These are phyloP conservation scores for Sussaba pulchella DNA, from an alignment of 2,888 invertebrate species.

Conservation along the genomic window DNA sequence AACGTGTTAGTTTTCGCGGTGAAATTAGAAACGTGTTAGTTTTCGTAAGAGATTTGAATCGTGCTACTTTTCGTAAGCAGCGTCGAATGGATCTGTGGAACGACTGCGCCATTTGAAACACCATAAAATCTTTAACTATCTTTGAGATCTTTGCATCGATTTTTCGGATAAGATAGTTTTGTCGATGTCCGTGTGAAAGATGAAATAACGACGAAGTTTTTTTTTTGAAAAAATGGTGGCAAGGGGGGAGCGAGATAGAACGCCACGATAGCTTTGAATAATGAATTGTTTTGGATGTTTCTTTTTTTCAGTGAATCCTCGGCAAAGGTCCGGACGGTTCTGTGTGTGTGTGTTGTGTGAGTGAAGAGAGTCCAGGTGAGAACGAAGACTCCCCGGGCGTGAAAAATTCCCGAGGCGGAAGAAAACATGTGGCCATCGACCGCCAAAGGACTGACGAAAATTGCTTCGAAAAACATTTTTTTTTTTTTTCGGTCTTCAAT, in stretches of 20 bases:
- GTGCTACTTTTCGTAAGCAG: too few relatives aligned
- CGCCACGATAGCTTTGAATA: slow-evolving; percentile 23
- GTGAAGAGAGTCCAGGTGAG: slow-evolving; percentile 21
- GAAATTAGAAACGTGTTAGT: too few relatives aligned
- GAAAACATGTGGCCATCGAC: background rate
- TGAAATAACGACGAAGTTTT: background rate
- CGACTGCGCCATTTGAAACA: slow-evolving; percentile 12
- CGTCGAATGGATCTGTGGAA: background rate
- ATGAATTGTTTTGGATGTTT: background rate
- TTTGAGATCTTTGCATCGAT: slow-evolving; percentile 58
- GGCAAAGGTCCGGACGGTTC: background rate
- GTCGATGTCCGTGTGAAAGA: background rate
- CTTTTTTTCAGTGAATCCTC: background rate
- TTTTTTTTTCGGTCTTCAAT: background rate
- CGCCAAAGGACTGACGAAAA: slow-evolving; percentile 21
- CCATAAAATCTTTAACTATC: slow-evolving; percentile 55
- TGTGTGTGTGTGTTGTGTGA: background rate
- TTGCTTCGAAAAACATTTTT: background rate
- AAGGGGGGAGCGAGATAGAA: background rate
- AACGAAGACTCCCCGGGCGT: background rate
- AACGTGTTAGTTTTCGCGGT: too few relatives aligned
- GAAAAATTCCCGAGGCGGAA: slow-evolving; percentile 6
- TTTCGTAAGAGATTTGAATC: too few relatives aligned
- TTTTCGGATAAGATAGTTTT: background rate
- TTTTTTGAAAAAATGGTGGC: background rate